Evolutionary conservation across 2,113 vertebrate species (phyloP).

Genomic region (Aegypius monachus): DNA sequence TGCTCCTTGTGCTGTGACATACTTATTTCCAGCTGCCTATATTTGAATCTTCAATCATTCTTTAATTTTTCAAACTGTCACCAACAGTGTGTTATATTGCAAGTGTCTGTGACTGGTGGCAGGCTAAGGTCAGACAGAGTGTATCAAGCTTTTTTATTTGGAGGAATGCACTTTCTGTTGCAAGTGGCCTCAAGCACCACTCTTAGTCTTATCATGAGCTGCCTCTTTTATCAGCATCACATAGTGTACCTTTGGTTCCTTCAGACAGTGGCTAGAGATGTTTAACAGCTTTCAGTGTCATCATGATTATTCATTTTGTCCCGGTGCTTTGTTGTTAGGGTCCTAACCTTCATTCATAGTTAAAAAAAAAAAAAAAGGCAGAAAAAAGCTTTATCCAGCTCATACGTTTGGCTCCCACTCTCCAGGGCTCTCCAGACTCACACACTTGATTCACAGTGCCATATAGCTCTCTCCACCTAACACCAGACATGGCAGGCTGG

Average conservation of each 20-base stretch:
- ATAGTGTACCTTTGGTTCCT: neutral
- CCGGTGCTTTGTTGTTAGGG: neutral
- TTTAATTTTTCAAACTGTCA: neutral
- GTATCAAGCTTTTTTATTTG: neutral
- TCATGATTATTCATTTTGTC: neutral
- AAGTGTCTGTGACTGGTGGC: neutral
- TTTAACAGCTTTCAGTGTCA: neutral
- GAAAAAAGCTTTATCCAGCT: neutral
- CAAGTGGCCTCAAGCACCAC: neutral
- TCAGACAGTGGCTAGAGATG: neutral
- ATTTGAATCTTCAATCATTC: neutral
- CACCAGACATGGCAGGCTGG: neutral
- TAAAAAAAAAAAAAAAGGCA: neutral
- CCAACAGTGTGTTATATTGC: neutral
- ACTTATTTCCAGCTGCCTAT: neutral
- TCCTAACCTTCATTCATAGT: neutral
- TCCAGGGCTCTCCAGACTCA: neutral
- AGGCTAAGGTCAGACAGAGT: neutral
- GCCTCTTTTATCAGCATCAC: neutral
- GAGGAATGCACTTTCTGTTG: neutral
- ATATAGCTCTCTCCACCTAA: neutral
- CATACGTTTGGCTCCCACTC: neutral
- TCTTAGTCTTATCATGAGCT: neutral
- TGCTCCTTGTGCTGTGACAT: neutral
- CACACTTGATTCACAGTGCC: neutral